phyloP scores from a whole-genome alignment of 2,888 invertebrate genomes.

The Teinopalpus imperialis region DNA sequence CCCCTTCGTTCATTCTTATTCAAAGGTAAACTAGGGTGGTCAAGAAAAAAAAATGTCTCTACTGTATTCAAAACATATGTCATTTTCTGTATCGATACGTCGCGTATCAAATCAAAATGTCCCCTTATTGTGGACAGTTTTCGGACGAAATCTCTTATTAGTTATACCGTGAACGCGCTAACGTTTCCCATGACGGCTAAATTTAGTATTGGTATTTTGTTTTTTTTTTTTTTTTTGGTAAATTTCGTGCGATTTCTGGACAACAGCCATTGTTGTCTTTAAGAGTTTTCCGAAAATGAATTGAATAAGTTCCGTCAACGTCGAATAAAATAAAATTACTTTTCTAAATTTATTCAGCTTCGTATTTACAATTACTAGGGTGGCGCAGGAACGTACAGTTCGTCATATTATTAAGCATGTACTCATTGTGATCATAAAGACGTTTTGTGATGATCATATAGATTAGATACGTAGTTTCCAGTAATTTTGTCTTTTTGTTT shows the following conservation, averaged over 20 bases:
- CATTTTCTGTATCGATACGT: constrained; percentile 73
- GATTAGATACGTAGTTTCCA: no score
- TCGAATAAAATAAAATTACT: constrained; percentile 31
- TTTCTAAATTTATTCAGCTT: constrained; percentile 7
- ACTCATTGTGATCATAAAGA: no score
- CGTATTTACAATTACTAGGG: neutral
- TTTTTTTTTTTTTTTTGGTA: constrained; percentile 37
- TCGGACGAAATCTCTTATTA: constrained; percentile 63
- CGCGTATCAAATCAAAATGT: constrained; percentile 60
- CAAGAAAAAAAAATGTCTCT: constrained; percentile 56
- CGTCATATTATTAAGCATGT: no score
- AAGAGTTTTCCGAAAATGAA: constrained; percentile 60
- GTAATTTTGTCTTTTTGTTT: no score
- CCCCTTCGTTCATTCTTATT: constrained; percentile 55
- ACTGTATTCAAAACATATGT: constrained; percentile 79
- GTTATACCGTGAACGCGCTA: constrained; percentile 64
- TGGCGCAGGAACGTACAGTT: no score
- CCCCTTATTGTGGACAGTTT: constrained; percentile 43
- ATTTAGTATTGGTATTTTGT: constrained; percentile 49
- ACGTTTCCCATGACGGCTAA: constrained; percentile 77
- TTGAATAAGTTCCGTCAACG: constrained; percentile 67
- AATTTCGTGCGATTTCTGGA: constrained; percentile 62
- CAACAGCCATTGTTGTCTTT: constrained; percentile 52
- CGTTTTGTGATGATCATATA: no score
- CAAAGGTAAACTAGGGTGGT: constrained; percentile 42